phyloP scores from a whole-genome alignment of 2,113 vertebrate species.

The Pica pica region DNA sequence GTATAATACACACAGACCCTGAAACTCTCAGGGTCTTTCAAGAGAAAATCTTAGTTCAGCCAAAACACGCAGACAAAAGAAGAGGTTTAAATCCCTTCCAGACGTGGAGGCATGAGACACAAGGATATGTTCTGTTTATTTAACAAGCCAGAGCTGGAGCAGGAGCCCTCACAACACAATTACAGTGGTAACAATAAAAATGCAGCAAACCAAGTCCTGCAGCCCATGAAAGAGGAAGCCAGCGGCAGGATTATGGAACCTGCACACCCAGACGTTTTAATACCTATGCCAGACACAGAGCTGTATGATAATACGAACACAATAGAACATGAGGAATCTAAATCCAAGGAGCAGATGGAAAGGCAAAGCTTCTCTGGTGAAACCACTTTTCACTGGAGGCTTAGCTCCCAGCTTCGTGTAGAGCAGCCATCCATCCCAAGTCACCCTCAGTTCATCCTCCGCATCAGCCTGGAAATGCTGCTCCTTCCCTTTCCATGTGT shows the following conservation, averaged over 20 bases:
- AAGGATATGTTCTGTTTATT: conserved; percentile 58
- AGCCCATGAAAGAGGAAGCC: background rate
- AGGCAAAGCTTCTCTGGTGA: background rate
- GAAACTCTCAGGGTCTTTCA: conserved; percentile 28
- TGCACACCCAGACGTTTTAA: conserved; percentile 52
- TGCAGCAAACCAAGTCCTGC: conserved; percentile 18
- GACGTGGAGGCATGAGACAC: background rate
- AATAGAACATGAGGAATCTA: conserved; percentile 18
- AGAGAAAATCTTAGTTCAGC: conserved; percentile 35
- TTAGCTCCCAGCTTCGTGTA: background rate
- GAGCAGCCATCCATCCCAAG: background rate
- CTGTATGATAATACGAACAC: background rate
- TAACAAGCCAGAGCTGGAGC: conserved; percentile 31
- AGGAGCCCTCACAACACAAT: conserved; percentile 37
- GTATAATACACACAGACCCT: background rate
- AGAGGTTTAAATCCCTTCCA: conserved; percentile 59
- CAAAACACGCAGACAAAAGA: conserved; percentile 49
- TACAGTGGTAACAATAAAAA: conserved; percentile 57
- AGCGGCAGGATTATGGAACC: conserved; percentile 1
- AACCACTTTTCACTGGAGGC: background rate
- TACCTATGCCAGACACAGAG: conserved; percentile 41
- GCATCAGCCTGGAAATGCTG: background rate
- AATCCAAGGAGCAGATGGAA: conserved; percentile 26
- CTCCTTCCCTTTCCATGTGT: accelerated
- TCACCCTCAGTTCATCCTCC: background rate